A percentile compares a stretch with the other conserved stretches of the same genome.
phyloP scores from a whole-genome alignment of 1,140 invertebrate genomes.

The Dendroctonus ponderosae region DNA sequence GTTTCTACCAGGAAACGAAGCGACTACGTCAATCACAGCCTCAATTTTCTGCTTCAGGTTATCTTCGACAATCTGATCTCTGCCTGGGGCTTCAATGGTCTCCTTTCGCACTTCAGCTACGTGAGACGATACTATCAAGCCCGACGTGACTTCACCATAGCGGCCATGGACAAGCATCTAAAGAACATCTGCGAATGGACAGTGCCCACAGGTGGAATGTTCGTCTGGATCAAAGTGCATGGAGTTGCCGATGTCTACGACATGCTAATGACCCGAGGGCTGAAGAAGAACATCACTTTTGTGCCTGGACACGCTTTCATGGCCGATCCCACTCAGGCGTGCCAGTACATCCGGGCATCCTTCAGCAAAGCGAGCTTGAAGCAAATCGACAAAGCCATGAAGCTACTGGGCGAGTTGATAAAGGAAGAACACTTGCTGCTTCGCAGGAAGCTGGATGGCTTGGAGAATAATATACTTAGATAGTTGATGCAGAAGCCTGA shows the following conservation, averaged over 20 bases:
- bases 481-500: conserved; percentile 10
- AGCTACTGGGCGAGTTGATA: conserved; percentile 52
- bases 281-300: conserved; percentile 61
- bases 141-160: conserved; percentile 63
- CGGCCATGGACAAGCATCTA: conserved; percentile 63
- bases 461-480: conserved; percentile 36
- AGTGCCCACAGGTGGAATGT: conserved; percentile 70
- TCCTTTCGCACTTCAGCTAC: conserved; percentile 60
- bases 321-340: conserved; percentile 58
- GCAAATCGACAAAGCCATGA: conserved; percentile 61
- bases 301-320: conserved; percentile 71
- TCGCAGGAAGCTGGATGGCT: conserved; percentile 46
- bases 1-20: too few relatives aligned
- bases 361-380: conserved; percentile 64
- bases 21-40: neutral
- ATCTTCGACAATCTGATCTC: conserved; percentile 63
- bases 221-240: conserved; percentile 72
- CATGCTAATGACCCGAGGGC: conserved; percentile 66
- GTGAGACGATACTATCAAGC: conserved; percentile 65
- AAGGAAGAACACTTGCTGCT: conserved; percentile 51
- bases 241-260: conserved; percentile 68
- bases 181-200: conserved; percentile 66
- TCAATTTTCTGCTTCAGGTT: conserved; percentile 54
- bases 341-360: conserved; percentile 65
- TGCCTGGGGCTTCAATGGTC: conserved; percentile 60